Base-by-base conservation (phyloP, 2,113 vertebrate species). In the Eretmodus cyanostictus region DNA sequence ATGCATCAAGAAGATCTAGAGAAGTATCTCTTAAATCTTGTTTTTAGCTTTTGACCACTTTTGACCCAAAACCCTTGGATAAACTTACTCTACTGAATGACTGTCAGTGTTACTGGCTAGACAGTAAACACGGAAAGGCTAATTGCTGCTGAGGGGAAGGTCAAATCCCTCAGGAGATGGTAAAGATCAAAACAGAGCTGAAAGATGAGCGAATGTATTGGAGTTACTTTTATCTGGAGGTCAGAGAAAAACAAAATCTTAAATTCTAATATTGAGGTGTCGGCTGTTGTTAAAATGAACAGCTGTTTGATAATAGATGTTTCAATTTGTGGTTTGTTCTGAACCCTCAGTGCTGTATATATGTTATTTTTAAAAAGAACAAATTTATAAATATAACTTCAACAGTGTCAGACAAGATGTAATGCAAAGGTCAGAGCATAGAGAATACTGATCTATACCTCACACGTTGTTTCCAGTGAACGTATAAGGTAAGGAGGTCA, bases 231-330 rank as follows among this genome's bases (percentile, higher is more conserved):
- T 13, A 59, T 53, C 3, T 84, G 47, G 19, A 73, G 1, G 36
- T 34, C 8, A 34, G 40, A 76, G 71, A 76, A 47, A 76, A 29
- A 34, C 59, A 19, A 49, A 3, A 24, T 8, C 59, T 82, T 36
- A 42, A 34, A 47, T 73, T 66, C 14, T 36, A 51, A 59, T 8
- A 9, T 17, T 49, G 10, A 22, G 0, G 1, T 47, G 13, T 54
- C 6, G 3, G 27, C 9, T 73, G 2, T 11, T 76, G 71, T 49
- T 29, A 0, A 31, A 1, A 49, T 49, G 16, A 78, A 0, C 45
- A 78, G 71, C 71, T 49, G 45, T 29, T 49, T 49, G 9, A 7
- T 49, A 78, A 31, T 19, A 47, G 14, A 76, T 29, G 9, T 3
- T 76, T 2, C 1, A 11, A 29, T 29, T 66, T 71, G n/a, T 24